A percentile compares a stretch with the other conserved stretches of the same genome.
Evolutionary conservation across 2,888 invertebrate species (phyloP).

Genomic region (Lamellibrachia satsuma): DNA sequence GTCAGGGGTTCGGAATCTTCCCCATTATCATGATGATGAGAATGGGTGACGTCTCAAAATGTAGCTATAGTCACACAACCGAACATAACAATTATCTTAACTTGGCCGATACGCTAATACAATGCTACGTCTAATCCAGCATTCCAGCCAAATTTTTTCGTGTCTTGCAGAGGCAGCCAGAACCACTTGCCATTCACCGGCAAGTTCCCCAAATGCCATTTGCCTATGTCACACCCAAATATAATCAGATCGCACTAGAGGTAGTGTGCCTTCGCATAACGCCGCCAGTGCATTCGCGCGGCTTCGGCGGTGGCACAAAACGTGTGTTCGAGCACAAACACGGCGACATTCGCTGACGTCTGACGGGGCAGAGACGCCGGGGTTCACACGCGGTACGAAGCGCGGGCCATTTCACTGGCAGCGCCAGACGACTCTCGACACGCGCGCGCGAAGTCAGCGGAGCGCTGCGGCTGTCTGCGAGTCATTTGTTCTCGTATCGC

Average conservation of each 20-base stretch:
- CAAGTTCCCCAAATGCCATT: not conserved
- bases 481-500: not conserved
- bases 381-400: not conserved
- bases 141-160: not conserved
- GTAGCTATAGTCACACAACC: not conserved
- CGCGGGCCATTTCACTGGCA: too few relatives aligned
- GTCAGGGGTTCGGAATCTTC: not conserved
- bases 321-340: not conserved
- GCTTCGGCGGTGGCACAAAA: not conserved
- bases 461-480: not conserved
- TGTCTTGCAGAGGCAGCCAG: not conserved
- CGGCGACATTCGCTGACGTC: constrained; percentile 3
- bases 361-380: not conserved
- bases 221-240: not conserved
- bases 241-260: not conserved
- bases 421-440: too few relatives aligned
- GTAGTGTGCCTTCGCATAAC: not conserved
- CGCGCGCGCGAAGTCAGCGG: too few relatives aligned
- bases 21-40: not conserved
- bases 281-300: not conserved
- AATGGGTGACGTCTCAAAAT: not conserved
- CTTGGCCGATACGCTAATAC: too few relatives aligned
- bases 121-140: not conserved
- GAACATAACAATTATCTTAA: not conserved
- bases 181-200: not conserved